Evolutionary conservation across 2,888 invertebrate genomes (phyloP).

Genomic region (Tenthredo livida): DNA sequence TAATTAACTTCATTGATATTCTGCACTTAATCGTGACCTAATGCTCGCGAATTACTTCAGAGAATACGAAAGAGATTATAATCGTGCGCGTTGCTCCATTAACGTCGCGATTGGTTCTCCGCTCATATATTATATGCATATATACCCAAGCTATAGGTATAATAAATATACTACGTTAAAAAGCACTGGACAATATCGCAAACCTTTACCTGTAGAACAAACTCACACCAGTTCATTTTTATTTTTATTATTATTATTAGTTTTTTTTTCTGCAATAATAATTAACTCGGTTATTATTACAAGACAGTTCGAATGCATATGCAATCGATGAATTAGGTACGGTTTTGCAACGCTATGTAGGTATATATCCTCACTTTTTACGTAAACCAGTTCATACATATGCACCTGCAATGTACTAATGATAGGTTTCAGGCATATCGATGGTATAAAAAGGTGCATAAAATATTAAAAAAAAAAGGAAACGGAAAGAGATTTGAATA

Average conservation of each 20-base stretch:
- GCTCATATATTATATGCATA: not conserved
- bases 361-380: not conserved
- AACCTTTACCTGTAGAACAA: not conserved
- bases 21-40: conserved; percentile 7
- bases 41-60: not conserved
- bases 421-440: not conserved
- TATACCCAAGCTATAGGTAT: not conserved
- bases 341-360: not conserved
- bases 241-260: not conserved
- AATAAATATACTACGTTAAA: not conserved
- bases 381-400: not conserved
- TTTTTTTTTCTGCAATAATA: not conserved
- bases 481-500: not conserved
- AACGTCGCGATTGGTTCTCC: not conserved
- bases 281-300: not conserved
- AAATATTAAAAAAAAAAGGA: not conserved
- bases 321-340: not conserved
- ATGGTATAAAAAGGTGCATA: not conserved
- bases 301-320: not conserved
- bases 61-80: conserved; percentile 10
- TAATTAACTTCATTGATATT: conserved; percentile 23
- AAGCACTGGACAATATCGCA: not conserved
- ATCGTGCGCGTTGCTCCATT: not conserved
- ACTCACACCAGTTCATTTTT: not conserved
- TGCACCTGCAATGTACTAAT: not conserved